These are phyloP conservation scores for Branchellion lobata DNA, from an alignment of 2,888 invertebrate species.

Conservation along the genomic window DNA sequence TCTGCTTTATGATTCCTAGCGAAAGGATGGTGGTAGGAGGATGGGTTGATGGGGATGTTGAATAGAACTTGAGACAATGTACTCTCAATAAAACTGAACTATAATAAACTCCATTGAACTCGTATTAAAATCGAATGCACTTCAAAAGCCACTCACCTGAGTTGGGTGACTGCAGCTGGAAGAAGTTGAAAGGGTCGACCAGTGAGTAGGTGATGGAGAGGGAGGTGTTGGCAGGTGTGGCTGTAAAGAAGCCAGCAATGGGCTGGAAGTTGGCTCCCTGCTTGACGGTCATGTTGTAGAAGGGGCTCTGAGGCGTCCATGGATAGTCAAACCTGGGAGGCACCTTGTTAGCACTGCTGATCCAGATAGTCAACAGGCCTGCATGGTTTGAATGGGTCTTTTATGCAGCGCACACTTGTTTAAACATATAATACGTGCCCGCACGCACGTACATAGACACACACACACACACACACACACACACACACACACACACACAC, in stretches of 20 bases:
- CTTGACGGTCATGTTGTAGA: constrained; percentile 55
- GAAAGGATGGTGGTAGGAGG: too few relatives aligned
- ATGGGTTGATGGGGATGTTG: too few relatives aligned
- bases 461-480: constrained; percentile 28
- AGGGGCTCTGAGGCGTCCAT: constrained; percentile 71
- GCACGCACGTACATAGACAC: neutral
- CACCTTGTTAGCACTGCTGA: constrained; percentile 68
- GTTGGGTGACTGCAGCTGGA: constrained; percentile 26
- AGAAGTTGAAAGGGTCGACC: constrained; percentile 47
- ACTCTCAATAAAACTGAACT: too few relatives aligned
- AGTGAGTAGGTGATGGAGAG: constrained; percentile 54
- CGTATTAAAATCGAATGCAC: too few relatives aligned
- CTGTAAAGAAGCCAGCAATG: constrained; percentile 56
- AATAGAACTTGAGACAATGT: too few relatives aligned
- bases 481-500: constrained; percentile 13
- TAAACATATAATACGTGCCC: neutral
- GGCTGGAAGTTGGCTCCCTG: constrained; percentile 56
- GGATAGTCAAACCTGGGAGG: constrained; percentile 71
- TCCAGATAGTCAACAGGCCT: constrained; percentile 70
- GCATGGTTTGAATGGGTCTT: constrained; percentile 17
- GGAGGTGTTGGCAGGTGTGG: constrained; percentile 56
- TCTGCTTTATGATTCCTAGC: constrained; percentile 75
- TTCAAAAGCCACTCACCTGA: too few relatives aligned
- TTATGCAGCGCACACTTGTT: neutral
- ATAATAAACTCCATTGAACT: too few relatives aligned